Evolutionary conservation across 92 coral and sea anemone genomes (phyloP).

Genomic region (Siderastrea siderea): DNA sequence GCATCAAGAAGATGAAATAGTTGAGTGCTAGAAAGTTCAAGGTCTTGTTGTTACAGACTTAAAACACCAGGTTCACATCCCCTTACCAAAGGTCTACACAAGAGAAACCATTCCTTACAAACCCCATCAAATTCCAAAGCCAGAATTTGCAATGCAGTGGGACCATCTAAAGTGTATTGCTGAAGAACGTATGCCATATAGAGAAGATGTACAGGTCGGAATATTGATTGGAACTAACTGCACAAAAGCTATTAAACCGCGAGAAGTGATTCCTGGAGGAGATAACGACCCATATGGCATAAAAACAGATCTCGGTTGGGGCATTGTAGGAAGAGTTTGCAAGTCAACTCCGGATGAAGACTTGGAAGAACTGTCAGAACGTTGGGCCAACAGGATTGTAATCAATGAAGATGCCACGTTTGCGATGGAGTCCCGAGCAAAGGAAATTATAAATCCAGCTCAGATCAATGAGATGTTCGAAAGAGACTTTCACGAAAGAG

Average conservation of each 20-base stretch:
- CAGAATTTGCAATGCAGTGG: conserved; percentile 54
- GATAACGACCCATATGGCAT: conserved; percentile 40
- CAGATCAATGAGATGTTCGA: conserved; percentile 63
- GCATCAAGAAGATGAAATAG: conserved; percentile 55
- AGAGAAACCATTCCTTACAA: conserved; percentile 46
- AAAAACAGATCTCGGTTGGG: conserved; percentile 69
- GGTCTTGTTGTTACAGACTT: conserved; percentile 26
- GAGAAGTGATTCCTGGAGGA: conserved; percentile 42
- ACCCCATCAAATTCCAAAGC: conserved; percentile 60
- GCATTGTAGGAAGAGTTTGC: conserved; percentile 67
- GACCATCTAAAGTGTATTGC: conserved; percentile 55
- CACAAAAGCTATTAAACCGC: conserved; percentile 57
- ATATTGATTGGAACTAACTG: conserved; percentile 62
- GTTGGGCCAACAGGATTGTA: conserved; percentile 30
- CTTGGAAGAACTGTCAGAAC: neutral
- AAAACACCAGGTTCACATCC: conserved; percentile 17
- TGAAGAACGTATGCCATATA: conserved; percentile 44
- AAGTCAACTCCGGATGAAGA: conserved; percentile 31
- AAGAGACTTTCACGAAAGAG: conserved; percentile 61
- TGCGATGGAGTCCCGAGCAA: conserved; percentile 40
- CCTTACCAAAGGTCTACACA: conserved; percentile 52
- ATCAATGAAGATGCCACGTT: conserved; percentile 35
- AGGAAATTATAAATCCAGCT: conserved; percentile 56
- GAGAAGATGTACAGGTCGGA: conserved; percentile 43
- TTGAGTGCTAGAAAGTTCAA: neutral